These are phyloP conservation scores for Chromoteleia sp. DNA, from an alignment of 2,888 invertebrate genomes.

Conservation along the genomic window DNA sequence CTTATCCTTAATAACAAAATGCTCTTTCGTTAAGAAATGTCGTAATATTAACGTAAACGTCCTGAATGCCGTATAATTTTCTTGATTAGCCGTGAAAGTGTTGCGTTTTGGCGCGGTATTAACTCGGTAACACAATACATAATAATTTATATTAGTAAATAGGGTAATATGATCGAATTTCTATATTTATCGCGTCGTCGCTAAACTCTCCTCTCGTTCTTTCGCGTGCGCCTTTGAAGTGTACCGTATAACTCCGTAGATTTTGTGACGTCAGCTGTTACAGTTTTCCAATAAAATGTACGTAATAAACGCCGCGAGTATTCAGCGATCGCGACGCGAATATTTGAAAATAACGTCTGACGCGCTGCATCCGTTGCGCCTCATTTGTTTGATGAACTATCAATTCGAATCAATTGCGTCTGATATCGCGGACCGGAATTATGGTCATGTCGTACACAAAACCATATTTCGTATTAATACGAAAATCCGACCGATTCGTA, in stretches of 20 bases:
- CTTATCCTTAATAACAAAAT: background rate
- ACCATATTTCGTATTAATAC: background rate
- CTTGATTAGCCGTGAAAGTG: conserved; percentile 9
- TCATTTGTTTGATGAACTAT: conserved; percentile 45
- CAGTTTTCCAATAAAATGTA: conserved; percentile 53
- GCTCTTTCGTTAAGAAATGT: background rate
- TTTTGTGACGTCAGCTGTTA: conserved; percentile 55
- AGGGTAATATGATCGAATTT: conserved; percentile 52
- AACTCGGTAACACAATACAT: conserved; percentile 20
- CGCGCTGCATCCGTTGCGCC: conserved; percentile 23
- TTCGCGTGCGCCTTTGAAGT: conserved; percentile 29
- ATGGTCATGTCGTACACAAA: background rate
- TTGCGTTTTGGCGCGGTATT: background rate
- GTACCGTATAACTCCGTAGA: conserved; percentile 29
- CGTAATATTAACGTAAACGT: background rate
- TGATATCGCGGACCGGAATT: conserved; percentile 4
- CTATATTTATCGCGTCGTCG: conserved; percentile 51
- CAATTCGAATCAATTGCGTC: conserved; percentile 38
- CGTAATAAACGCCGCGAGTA: conserved; percentile 13
- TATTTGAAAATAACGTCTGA: conserved; percentile 41
- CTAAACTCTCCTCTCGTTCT: conserved; percentile 17
- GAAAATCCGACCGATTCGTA: conserved; percentile 12
- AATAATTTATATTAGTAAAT: conserved; percentile 43
- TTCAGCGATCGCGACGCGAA: conserved; percentile 10
- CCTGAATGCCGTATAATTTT: background rate